Conservation (phyloP, 2,797 vertebrate genomes). For the Molothrus ater region DNA sequence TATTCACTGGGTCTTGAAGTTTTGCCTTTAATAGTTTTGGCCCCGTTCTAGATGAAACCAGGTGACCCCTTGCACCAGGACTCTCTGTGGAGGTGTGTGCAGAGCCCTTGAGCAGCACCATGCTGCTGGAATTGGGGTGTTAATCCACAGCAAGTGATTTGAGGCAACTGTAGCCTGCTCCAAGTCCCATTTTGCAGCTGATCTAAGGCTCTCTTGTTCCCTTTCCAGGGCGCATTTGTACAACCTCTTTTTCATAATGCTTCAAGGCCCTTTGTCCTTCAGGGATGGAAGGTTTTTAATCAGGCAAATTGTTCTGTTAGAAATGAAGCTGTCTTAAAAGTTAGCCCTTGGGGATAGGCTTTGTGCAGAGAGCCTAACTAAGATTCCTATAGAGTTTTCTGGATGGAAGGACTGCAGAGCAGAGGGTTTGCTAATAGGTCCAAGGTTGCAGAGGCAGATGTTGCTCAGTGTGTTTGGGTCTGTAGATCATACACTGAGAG, state of each 20-base stretch:
- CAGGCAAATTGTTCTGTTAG: slow-evolving; percentile 28
- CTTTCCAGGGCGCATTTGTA: neutral
- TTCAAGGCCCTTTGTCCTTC: slow-evolving; percentile 28
- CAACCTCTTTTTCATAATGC: neutral
- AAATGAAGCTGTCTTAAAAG: slow-evolving; percentile 44
- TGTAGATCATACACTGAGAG: neutral
- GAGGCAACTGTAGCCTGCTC: neutral
- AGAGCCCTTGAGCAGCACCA: neutral
- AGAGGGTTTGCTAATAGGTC: neutral
- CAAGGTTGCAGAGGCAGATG: neutral
- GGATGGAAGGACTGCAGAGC: neutral
- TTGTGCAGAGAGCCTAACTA: slow-evolving; percentile 19
- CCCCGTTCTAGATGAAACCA: neutral
- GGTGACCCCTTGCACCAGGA: neutral
- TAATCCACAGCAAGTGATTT: neutral
- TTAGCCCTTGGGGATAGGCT: neutral
- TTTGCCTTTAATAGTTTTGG: neutral
- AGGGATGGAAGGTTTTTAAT: slow-evolving; percentile 42
- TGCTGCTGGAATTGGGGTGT: neutral
- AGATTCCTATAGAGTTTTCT: neutral
- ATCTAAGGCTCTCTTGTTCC: neutral
- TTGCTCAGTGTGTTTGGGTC: rapidly evolving
- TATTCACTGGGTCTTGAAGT: neutral
- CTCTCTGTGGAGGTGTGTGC: neutral
- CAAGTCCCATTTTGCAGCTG: neutral